Evolutionary conservation across 2,797 vertebrate species (phyloP).

Genomic region (Mormyrops attenuatus): DNA sequence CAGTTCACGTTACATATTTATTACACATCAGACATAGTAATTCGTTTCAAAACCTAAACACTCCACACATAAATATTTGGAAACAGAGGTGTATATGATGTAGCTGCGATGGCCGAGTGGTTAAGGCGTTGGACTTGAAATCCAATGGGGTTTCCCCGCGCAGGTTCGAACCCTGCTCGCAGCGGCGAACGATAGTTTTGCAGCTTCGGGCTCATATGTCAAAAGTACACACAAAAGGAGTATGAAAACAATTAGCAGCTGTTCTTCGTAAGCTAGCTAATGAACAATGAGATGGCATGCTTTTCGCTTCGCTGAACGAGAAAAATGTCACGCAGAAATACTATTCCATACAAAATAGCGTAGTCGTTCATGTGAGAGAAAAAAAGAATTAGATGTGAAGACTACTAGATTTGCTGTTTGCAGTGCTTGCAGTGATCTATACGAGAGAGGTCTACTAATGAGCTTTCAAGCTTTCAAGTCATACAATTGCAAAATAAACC

Average conservation of each 20-base stretch:
- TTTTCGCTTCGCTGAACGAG: neutral
- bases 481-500: neutral
- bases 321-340: neutral
- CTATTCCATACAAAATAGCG: neutral
- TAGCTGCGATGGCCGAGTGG: neutral
- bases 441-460: too few relatives aligned
- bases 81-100: too few relatives aligned
- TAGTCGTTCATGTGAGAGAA: neutral
- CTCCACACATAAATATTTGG: too few relatives aligned
- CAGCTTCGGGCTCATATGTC: neutral
- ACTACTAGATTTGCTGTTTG: too few relatives aligned
- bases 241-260: neutral
- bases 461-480: neutral
- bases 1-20: neutral
- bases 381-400: neutral
- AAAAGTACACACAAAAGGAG: neutral
- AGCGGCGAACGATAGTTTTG: neutral
- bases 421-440: too few relatives aligned
- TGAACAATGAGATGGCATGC: neutral
- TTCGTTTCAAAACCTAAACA: neutral
- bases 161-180: neutral
- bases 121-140: conserved; percentile 1
- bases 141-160: conserved; percentile 7
- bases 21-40: neutral
- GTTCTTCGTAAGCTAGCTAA: neutral